phyloP scores from a whole-genome alignment of 2,113 vertebrate genomes.

The Pipa parva region DNA sequence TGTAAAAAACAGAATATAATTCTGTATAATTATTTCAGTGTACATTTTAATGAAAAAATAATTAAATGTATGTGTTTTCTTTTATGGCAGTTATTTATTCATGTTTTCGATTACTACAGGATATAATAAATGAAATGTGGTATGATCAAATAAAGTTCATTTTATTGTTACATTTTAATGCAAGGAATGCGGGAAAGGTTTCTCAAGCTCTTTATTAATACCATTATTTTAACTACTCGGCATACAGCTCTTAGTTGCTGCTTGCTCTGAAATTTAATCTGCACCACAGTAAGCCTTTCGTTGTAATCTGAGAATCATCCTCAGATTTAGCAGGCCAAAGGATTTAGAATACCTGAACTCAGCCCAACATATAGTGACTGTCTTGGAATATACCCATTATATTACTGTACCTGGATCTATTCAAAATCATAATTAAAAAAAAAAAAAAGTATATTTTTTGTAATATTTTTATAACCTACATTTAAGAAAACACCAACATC shows the following conservation, averaged over 20 bases:
- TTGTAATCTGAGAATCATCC: background rate
- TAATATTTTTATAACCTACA: too few relatives aligned
- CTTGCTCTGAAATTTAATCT: constrained; percentile 5
- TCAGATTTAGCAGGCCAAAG: background rate
- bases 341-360: too few relatives aligned
- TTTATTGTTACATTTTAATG: constrained; percentile 11
- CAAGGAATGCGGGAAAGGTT: background rate
- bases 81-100: constrained; percentile 24
- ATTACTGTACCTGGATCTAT: too few relatives aligned
- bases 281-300: background rate
- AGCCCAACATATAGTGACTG: too few relatives aligned
- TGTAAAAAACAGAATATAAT: constrained; percentile 23
- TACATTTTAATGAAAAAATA: constrained; percentile 25
- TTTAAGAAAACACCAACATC: too few relatives aligned
- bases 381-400: too few relatives aligned
- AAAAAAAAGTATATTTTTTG: too few relatives aligned
- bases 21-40: constrained; percentile 15
- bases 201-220: background rate
- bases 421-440: too few relatives aligned
- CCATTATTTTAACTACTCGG: constrained; percentile 10
- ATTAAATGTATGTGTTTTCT: constrained; percentile 29
- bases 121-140: constrained; percentile 2
- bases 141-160: constrained; percentile 10
- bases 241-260: background rate
- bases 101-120: constrained; percentile 3